phyloP scores from a whole-genome alignment of 2,888 invertebrate genomes.

The Ecdyonurus torrentis region DNA sequence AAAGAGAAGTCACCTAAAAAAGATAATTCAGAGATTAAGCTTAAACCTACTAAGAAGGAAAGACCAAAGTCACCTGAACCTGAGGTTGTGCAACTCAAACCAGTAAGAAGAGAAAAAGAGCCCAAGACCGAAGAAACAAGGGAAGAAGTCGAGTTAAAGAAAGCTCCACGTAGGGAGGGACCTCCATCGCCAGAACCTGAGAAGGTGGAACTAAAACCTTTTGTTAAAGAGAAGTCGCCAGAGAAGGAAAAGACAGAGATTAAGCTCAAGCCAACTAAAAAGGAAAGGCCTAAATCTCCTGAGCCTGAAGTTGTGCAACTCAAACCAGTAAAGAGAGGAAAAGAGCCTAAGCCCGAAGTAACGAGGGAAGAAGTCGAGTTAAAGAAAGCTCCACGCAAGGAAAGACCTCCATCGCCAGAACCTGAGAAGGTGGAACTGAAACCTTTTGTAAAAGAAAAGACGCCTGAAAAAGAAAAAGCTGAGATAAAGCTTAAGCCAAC shows the following conservation, averaged over 20 bases:
- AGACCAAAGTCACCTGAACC: slow-evolving; percentile 24
- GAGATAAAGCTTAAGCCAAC: slow-evolving; percentile 16
- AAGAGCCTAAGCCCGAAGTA: slow-evolving; percentile 13
- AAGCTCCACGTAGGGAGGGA: slow-evolving; percentile 13
- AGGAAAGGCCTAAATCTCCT: slow-evolving; percentile 16
- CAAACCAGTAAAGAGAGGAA: slow-evolving; percentile 10
- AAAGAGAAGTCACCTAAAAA: slow-evolving; percentile 10
- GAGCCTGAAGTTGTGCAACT: slow-evolving; percentile 8
- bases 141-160: slow-evolving; percentile 14
- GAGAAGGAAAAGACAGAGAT: slow-evolving; percentile 6
- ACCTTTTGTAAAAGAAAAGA: slow-evolving; percentile 12
- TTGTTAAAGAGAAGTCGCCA: slow-evolving; percentile 11
- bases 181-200: slow-evolving; percentile 5
- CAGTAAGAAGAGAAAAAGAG: slow-evolving; percentile 17
- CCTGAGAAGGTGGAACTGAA: slow-evolving; percentile 12
- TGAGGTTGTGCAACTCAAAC: slow-evolving; percentile 15
- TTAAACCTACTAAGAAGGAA: background rate
- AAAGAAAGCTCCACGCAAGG: slow-evolving; percentile 5
- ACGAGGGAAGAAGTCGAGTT: slow-evolving; percentile 15
- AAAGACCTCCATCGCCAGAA: slow-evolving; percentile 12
- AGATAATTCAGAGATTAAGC: slow-evolving; percentile 13
- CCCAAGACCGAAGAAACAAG: slow-evolving; percentile 14
- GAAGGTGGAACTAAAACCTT: slow-evolving; percentile 16
- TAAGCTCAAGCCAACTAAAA: slow-evolving; percentile 15
- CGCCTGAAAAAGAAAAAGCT: slow-evolving; percentile 14